Conservation (phyloP, 1,140 invertebrate species). For the Trypoxylus dichotomus region DNA sequence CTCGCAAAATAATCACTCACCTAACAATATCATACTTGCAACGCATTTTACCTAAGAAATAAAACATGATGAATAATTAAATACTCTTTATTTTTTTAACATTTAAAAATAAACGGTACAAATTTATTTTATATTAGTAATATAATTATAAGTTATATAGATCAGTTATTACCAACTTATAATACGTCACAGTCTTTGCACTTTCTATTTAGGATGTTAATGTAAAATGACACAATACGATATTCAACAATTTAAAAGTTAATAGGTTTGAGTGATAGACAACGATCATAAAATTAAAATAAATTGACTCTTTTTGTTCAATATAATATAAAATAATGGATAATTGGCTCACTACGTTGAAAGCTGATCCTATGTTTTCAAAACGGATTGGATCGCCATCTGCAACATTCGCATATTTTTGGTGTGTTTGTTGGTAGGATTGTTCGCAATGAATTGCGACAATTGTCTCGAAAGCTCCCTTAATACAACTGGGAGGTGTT, state of each 20-base stretch:
- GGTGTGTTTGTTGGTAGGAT: constrained; percentile 69
- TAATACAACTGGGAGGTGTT: constrained; percentile 81
- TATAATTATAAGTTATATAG: constrained; percentile 20
- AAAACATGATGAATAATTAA: constrained; percentile 15
- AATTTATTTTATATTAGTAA: constrained; percentile 26
- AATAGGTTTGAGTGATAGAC: constrained; percentile 4
- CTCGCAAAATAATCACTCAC: too few species aligned
- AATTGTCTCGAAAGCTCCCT: constrained; percentile 75
- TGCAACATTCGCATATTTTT: constrained; percentile 76
- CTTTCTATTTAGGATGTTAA: constrained; percentile 24
- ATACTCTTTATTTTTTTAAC: constrained; percentile 23
- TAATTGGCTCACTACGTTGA: constrained; percentile 32
- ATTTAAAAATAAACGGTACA: constrained; percentile 27
- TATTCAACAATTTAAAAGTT: constrained; percentile 19
- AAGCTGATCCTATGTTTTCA: constrained; percentile 47
- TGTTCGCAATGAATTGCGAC: constrained; percentile 65
- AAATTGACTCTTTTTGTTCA: background rate
- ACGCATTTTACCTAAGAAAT: too few species aligned
- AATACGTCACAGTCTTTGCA: constrained; percentile 38
- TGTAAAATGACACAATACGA: constrained; percentile 26
- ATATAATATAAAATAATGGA: constrained; percentile 25
- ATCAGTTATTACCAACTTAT: constrained; percentile 27
- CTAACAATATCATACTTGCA: too few species aligned
- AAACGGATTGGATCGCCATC: constrained; percentile 72
- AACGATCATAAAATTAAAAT: constrained; percentile 28